Evolutionary conservation across 2,888 invertebrate genomes (phyloP), one percentile per base, ranked within the genome.

Genomic region (Euplexia lucipara): DNA sequence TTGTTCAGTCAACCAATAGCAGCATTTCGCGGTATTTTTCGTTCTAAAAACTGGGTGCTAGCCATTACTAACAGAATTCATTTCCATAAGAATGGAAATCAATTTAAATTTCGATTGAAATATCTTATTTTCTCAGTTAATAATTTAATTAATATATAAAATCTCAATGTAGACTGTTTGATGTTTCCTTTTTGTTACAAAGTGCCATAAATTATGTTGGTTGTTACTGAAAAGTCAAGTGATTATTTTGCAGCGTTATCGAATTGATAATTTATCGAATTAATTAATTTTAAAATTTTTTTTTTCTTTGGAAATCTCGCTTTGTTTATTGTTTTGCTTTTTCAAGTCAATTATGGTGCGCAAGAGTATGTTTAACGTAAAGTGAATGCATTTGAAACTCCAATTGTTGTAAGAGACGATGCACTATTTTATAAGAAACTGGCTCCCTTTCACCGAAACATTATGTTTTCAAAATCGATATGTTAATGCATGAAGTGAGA

Each of bases 281-380:
- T 63, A 58, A 68, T 67, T 22, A 62, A 49, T 75, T 73, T 57
- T 66, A 66, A 71, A 49, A 56, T 65, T 65, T 81, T 81, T 79
- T 70, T 74, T 70, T 79, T 77, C 68, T 65, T 67, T 75, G 14
- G 34, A 61, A 69, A 66, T 67, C 54, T 78, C 60, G 74, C 75
- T 82, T 78, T 77, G 79, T 83, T 68, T 68, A 77, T 75, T 74
- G 75, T 83, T 84, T 84, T 81, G 78, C 83, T 85, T 86, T 86
- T 92, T 91, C 87, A 86, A 92, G 94, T 94, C 94, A 94, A 94
- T 94, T 95, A 94, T 91, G 93, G 93, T 93, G 94, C 92, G 90
- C 89, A 87, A 89, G 88, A 84, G 85, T 89, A 88, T 89, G 85
- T 78, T 78, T 52, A 62, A 79, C 41, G 63, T 74, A 71, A 78